phyloP scores from a whole-genome alignment of 2,113 vertebrate species.

The Leucopsar rothschildi region DNA sequence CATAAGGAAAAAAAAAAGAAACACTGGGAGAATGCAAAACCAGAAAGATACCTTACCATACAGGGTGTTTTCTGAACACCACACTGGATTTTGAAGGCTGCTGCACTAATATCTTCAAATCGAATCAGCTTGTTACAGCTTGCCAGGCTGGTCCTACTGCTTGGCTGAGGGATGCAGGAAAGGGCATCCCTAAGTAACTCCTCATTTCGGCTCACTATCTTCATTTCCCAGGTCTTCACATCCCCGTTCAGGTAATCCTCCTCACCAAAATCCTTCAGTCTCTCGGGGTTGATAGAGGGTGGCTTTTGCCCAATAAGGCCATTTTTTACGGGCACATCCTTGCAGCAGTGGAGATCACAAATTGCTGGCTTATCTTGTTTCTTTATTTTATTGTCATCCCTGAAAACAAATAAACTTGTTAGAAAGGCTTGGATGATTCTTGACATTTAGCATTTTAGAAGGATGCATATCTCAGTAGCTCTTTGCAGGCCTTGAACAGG shows the following conservation, averaged over 20 bases:
- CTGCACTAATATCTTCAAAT: constrained; percentile 88
- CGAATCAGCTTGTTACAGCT: constrained; percentile 70
- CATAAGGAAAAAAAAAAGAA: not conserved
- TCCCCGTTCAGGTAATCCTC: constrained; percentile 84
- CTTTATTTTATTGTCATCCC: constrained; percentile 70
- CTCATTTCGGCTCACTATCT: constrained; percentile 66
- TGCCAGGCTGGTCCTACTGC: constrained; percentile 50
- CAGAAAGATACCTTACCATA: constrained; percentile 70
- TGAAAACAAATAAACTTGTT: constrained; percentile 26
- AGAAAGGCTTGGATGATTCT: not conserved
- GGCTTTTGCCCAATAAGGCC: constrained; percentile 60
- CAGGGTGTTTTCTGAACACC: constrained; percentile 87
- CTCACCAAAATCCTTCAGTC: constrained; percentile 88
- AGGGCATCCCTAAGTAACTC: constrained; percentile 68
- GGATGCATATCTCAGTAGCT: not conserved
- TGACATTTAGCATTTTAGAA: not conserved
- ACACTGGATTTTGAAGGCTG: constrained; percentile 84
- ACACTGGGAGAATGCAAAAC: not conserved
- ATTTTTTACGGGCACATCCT: constrained; percentile 59
- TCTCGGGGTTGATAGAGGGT: constrained; percentile 81
- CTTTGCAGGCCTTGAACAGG: not conserved
- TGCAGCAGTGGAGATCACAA: constrained; percentile 42
- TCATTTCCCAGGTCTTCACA: constrained; percentile 76
- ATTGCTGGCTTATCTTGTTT: constrained; percentile 14
- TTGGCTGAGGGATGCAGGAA: constrained; percentile 58